These are phyloP conservation scores for Altica lythri DNA, from an alignment of 2,888 invertebrate genomes.

Conservation along the genomic window DNA sequence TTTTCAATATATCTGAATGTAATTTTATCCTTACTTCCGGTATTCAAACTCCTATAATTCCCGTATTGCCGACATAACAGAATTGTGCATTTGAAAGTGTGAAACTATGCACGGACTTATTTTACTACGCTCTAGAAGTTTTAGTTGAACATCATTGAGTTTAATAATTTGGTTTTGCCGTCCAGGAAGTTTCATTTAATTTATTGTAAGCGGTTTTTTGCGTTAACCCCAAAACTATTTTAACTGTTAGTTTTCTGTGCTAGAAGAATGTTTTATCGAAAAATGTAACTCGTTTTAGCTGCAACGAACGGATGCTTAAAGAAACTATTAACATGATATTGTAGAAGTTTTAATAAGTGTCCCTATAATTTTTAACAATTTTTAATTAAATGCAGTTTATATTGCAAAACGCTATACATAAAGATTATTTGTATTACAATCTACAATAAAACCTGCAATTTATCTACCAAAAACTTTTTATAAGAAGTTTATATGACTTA, in stretches of 20 bases:
- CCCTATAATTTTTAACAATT: too few species aligned
- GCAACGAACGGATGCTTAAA: too few species aligned
- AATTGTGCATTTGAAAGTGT: constrained; percentile 16
- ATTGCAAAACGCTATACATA: too few species aligned
- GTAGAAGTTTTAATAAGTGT: too few species aligned
- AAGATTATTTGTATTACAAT: too few species aligned
- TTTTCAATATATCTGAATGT: constrained; percentile 1
- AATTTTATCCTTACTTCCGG: constrained; percentile 8
- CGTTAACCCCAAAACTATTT: neutral
- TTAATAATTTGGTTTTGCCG: constrained; percentile 20
- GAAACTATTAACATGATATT: too few species aligned
- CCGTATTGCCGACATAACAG: constrained; percentile 15
- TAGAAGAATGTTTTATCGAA: too few species aligned
- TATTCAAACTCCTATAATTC: constrained; percentile 16
- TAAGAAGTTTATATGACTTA: too few species aligned
- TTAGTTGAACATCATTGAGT: constrained; percentile 23
- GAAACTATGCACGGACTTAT: constrained; percentile 23
- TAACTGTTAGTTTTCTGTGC: neutral
- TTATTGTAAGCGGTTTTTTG: constrained; percentile 8
- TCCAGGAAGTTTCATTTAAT: constrained; percentile 7
- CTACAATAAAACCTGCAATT: too few species aligned
- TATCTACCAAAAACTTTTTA: too few species aligned
- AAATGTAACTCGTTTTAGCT: too few species aligned
- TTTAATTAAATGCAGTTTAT: too few species aligned
- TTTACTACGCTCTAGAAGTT: constrained; percentile 15